Evolutionary conservation across 2,888 invertebrate genomes (phyloP), one percentile per base, ranked within the genome.

Genomic region (Mythimna vitellina): DNA sequence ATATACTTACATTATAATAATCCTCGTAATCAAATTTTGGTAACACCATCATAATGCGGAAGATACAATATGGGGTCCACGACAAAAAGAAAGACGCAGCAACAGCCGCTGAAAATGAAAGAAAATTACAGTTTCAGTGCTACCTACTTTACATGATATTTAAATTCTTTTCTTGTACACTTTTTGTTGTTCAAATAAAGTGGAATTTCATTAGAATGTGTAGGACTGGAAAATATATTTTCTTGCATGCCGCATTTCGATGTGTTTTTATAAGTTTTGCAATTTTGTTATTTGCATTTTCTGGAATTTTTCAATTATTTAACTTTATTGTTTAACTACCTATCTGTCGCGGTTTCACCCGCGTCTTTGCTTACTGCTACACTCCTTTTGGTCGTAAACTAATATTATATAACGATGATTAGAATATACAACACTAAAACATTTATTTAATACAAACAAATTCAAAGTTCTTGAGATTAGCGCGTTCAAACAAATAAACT

Each of bases 11-110:
- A 53, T 87, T 89, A 57, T 92, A 92, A 83, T 95, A 91, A 72
- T 93, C 89, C 70, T 92, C 90, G 68, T 90, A 89, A n/a, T 88
- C 90, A 49, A 91, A 89, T 64, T 91, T 90, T 42, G 94, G 97
- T 72, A 97, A 97, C 51, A 97, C 96, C 29, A 97, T 97, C 91
- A 98, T 96, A 10, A 98, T 95, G 22, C 98, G 96, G 87, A 98
- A 97, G 2, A 98, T 96, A 89, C 98, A 98, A 91, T 98, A 98
- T 4, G 98, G 98, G 0, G 97, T 97, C 97, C 97, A 97, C 89
- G 98, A 98, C 72, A 98, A 96, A 89, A 97, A 97, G 88, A 94
- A 95, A 0, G 93, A 93, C 0, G 91, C 93, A 9, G 95, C 93
- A 1, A 96, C 93, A 0, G 93, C 94, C 80, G 93, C 96, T 96